Evolutionary conservation across 2,888 invertebrate species (phyloP).

Genomic region (Agrotis segetum): DNA sequence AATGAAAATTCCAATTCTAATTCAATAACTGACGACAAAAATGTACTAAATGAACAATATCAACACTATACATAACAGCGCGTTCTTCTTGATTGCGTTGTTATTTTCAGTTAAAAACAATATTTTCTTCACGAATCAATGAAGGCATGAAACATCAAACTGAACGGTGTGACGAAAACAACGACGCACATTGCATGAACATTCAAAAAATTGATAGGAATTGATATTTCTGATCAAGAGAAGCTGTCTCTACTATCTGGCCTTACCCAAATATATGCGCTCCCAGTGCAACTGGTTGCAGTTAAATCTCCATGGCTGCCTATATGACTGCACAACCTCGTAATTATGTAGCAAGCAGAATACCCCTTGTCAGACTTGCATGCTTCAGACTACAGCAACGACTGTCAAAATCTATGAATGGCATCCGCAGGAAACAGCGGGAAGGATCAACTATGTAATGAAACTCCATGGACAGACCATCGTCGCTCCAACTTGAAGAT

Average conservation of each 20-base stretch:
- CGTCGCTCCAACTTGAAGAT: background rate
- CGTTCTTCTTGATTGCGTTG: no score
- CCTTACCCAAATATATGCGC: background rate
- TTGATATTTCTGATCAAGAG: no score
- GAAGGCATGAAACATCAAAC: background rate
- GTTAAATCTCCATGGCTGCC: background rate
- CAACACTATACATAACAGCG: background rate
- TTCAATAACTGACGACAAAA: background rate
- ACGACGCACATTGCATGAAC: background rate
- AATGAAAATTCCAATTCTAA: background rate
- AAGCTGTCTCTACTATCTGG: background rate
- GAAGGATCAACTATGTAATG: background rate
- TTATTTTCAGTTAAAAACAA: conserved; percentile 1
- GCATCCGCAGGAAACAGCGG: background rate
- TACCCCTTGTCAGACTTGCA: background rate
- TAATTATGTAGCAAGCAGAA: background rate
- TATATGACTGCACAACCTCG: background rate
- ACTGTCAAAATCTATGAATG: conserved; percentile 3
- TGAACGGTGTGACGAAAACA: conserved; percentile 1
- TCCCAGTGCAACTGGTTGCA: background rate
- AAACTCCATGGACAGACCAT: background rate
- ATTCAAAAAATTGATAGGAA: background rate
- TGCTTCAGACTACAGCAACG: background rate
- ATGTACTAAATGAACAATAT: background rate
- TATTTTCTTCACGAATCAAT: background rate